A percentile compares a stretch with the other conserved stretches of the same genome.
phyloP scores from a whole-genome alignment of 1,140 invertebrate genomes.

The Pectinophora gossypiella region DNA sequence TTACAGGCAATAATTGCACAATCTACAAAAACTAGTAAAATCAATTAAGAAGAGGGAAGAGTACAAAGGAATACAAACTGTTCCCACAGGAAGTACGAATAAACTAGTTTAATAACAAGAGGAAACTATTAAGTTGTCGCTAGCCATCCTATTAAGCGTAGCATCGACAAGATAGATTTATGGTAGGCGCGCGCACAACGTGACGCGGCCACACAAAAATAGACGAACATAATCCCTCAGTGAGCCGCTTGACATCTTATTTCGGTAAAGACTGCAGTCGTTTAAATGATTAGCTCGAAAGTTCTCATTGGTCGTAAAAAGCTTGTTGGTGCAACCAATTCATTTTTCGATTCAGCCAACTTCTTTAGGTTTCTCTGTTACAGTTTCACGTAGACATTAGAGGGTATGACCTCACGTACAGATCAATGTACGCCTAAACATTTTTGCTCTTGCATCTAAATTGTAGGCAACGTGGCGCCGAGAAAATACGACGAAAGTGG shows the following conservation, averaged over 20 bases:
- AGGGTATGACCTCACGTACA: too few species aligned
- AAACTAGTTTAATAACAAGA: constrained; percentile 42
- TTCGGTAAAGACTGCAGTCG: not conserved
- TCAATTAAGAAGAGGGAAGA: too few species aligned
- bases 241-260: not conserved
- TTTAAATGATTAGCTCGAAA: too few species aligned
- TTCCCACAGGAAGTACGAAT: constrained; percentile 42
- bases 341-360: too few species aligned
- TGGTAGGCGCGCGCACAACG: constrained; percentile 24
- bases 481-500: not conserved
- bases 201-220: constrained; percentile 25
- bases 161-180: constrained; percentile 56
- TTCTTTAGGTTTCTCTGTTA: too few species aligned
- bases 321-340: too few species aligned
- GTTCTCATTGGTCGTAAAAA: not conserved
- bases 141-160: constrained; percentile 44
- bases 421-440: too few species aligned
- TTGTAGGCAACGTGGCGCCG: too few species aligned
- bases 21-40: too few species aligned
- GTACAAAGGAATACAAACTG: constrained; percentile 16
- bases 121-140: constrained; percentile 68
- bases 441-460: too few species aligned
- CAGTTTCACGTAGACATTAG: too few species aligned
- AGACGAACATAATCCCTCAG: constrained; percentile 6
- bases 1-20: too few species aligned